Evolutionary conservation across 2,888 invertebrate genomes (phyloP), one percentile per base, ranked within the genome.

Genomic region (Marasmarcha lunaedactyla): DNA sequence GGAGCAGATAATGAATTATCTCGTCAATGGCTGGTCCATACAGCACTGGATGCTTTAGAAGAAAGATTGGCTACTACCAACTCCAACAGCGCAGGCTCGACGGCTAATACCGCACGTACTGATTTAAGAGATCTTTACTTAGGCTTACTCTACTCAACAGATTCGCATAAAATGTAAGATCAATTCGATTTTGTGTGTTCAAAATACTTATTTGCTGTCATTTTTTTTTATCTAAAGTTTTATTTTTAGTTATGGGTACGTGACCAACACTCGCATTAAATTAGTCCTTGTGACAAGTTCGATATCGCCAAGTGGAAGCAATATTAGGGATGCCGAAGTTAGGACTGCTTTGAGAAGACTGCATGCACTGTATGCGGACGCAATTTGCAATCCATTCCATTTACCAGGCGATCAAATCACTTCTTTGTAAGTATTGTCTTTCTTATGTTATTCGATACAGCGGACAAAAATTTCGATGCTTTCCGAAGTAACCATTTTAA

Each of bases 381-480:
- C 95, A 46, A 91, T 98, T 42, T 97, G 95, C 60, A 97, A 98
- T 83, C 98, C 98, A 35, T 98, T 99, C 72, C 97, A 98, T 78
- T 88, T 93, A 58, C 96, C 97, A 20, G 97, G 97, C 15, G 94
- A 96, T 57, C 88, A 90, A 51, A 91, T 98, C 37, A 88, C 87
- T 35, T 97, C 97, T 2, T 89, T 87, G 96, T 97, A 86, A 88
- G 88, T n/a, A n/a, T n/a, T n/a, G n/a, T n/a, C n/a, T n/a, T n/a
- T n/a, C n/a, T n/a, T 55, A 30, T 36, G 35, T 35, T 40, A 9
- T 40, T 15, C 9, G 14, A 14, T 34, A n/a, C n/a, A n/a, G n/a
- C n/a, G n/a, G n/a, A n/a, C n/a, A n/a, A n/a, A n/a, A n/a, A n/a
- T n/a, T n/a, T n/a, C n/a, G n/a, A n/a, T n/a, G n/a, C n/a, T n/a